Conservation (phyloP, 2,797 vertebrate genomes). For the Phyllotis vaccarum region DNA sequence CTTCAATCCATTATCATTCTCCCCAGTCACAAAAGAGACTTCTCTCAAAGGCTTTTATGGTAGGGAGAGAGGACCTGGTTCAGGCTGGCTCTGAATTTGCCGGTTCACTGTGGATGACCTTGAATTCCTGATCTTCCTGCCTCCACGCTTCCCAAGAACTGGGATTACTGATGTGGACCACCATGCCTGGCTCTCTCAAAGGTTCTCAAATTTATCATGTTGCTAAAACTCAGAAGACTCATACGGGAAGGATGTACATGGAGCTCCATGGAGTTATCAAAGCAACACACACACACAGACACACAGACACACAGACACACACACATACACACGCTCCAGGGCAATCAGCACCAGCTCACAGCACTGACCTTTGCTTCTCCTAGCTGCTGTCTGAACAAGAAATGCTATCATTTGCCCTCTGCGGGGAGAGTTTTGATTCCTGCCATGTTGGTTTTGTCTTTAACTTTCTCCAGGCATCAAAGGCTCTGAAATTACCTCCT, state of each 20-base stretch:
- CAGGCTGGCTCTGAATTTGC: not conserved
- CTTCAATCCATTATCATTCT: not conserved
- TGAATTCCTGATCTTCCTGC: not conserved
- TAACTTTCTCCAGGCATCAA: slow-evolving; percentile 79
- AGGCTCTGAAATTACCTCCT: slow-evolving; percentile 82
- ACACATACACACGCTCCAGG: not conserved
- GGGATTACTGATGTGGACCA: not conserved
- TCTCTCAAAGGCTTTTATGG: not conserved
- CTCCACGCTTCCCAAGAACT: not conserved
- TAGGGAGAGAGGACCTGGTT: not conserved
- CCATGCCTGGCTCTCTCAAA: slow-evolving; percentile 16
- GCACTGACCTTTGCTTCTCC: not conserved
- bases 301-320: not conserved
- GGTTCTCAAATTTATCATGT: not conserved
- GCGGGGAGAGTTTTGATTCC: slow-evolving; percentile 36
- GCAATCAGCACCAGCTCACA: not conserved
- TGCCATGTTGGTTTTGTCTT: slow-evolving; percentile 73
- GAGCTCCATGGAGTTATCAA: not conserved
- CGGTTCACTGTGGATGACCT: not conserved
- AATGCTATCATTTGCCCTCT: not conserved
- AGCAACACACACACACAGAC: not conserved
- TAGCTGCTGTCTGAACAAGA: not conserved
- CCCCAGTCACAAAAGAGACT: not conserved
- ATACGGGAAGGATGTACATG: not conserved
- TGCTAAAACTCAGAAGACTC: not conserved